Evolutionary conservation across 2,113 vertebrate genomes (phyloP), one percentile per base, ranked within the genome.

Genomic region (Corythoichthys intestinalis): DNA sequence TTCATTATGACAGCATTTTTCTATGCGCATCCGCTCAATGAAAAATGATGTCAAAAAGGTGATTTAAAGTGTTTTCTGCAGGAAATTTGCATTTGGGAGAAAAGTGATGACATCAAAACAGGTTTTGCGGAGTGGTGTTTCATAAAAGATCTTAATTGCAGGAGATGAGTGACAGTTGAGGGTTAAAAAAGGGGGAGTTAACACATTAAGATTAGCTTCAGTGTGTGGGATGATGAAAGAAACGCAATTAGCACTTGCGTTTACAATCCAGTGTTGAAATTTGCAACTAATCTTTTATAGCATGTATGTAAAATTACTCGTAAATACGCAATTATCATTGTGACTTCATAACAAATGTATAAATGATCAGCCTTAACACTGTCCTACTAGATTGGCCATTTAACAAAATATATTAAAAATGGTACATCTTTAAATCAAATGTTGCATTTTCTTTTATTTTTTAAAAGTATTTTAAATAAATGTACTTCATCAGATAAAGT

Each of bases 131-230:
- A 7, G 41, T 67, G 14, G 46, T 54, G 39, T 63, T 66, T 69
- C 67, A 71, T 72, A 74, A 77, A 70, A 47, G 52, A 48, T 54
- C 53, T 52, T 61, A 62, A 17, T 53, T 20, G 59, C 11, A 60
- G 66, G 74, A 76, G 62, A 78, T 52, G 39, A 34, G 74, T 73
- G 77, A 76, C 67, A 77, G 74, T 77, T 57, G 50, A 64, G 52
- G 57, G 64, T 70, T 59, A 48, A 57, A 80, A 79, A 81, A 82
- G 76, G 70, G 61, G 20, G 20, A 79, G 78, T 78, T 80, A 74
- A 59, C 35, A 57, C 38, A 78, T 86, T 73, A 79, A 79, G 52
- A 61, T 80, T 66, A 82, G 79, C 75, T 70, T 80, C 58, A 65
- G n/a, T 46, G 38, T 28, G 20, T 28, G 70, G 74, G 44, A 17